Evolutionary conservation across 2,113 vertebrate genomes (phyloP), one percentile per base, ranked within the genome.

Genomic region (Pelmatolapia mariae): DNA sequence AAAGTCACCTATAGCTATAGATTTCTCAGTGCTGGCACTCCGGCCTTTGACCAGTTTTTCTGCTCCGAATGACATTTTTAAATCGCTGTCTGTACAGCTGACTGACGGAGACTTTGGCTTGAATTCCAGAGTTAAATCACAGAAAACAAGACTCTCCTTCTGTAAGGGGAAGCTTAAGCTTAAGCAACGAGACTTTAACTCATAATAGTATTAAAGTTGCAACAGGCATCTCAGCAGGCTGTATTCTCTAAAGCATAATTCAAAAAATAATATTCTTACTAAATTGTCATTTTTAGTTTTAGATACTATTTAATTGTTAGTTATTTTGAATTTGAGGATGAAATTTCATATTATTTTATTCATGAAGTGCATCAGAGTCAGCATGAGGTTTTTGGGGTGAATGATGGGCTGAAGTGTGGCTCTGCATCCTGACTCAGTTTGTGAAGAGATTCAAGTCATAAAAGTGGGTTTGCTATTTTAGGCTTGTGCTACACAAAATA

Each of bases 61-160:
- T 91, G 43, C 76, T 45, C n/a, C 3, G 24, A 87, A 82, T 33
- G 80, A 52, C 66, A 83, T 89, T 89, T 92, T 90, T 85, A 91
- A 90, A 93, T 40, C 12, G 84, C 91, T 91, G 85, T 92, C 86
- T 87, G 8, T 52, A 7, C 24, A 76, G 12, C 26, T 61, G 12
- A 87, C 59, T 89, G 71, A 66, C 15, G 15, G 47, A 52, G 19
- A 38, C 76, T 93, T 81, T 53, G 40, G 43, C 47, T 11, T 86
- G 43, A 85, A 59, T 38, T 33, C 52, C 52, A 71, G 86, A 82
- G 88, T 81, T 73, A 85, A 91, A 87, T 84, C 4, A 86, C 54
- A 82, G 57, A 61, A 87, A 90, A 92, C 78, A 90, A 43, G 16
- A 54, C 38, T 40, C 9, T 22, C 52, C 16, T 53, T 84, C 26